These are phyloP conservation scores for Callaeas wilsoni DNA, from an alignment of 2,113 vertebrate species.

Conservation along the genomic window DNA sequence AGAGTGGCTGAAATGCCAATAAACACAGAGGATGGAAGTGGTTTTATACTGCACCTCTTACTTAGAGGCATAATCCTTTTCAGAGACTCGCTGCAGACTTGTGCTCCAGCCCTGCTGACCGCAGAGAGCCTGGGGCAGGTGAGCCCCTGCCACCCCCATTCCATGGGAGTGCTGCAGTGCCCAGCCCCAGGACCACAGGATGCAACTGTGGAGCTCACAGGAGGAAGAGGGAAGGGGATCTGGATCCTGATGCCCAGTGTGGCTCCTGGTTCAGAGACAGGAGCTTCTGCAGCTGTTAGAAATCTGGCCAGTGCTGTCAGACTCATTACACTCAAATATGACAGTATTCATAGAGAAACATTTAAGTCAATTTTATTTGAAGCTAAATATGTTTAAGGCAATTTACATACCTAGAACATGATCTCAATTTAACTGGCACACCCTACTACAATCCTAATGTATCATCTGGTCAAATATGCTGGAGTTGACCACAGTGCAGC, in stretches of 20 bases:
- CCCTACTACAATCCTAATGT: conserved; percentile 52
- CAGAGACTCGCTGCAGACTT: not conserved
- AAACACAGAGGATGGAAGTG: not conserved
- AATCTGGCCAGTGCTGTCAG: not conserved
- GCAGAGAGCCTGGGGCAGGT: not conserved
- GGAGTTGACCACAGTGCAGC: not conserved
- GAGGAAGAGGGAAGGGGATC: not conserved
- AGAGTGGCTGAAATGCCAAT: not conserved
- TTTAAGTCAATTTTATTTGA: conserved; percentile 71
- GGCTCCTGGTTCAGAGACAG: not conserved
- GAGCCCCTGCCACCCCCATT: no score
- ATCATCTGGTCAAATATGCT: conserved; percentile 11
- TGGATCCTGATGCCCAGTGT: not conserved
- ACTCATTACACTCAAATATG: conserved; percentile 28
- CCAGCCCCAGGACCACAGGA: not conserved
- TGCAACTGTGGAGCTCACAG: accelerated
- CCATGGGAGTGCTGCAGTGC: no score
- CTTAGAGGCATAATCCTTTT: not conserved
- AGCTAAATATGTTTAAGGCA: conserved; percentile 75
- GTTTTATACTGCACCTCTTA: not conserved
- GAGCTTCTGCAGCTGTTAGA: not conserved
- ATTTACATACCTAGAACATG: conserved; percentile 70
- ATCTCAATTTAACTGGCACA: conserved; percentile 65
- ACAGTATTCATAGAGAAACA: conserved; percentile 64
- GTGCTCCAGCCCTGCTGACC: not conserved